Evolutionary conservation across 64 coral and sea anemone species (phyloP).

Genomic region (Anthopleura sola): DNA sequence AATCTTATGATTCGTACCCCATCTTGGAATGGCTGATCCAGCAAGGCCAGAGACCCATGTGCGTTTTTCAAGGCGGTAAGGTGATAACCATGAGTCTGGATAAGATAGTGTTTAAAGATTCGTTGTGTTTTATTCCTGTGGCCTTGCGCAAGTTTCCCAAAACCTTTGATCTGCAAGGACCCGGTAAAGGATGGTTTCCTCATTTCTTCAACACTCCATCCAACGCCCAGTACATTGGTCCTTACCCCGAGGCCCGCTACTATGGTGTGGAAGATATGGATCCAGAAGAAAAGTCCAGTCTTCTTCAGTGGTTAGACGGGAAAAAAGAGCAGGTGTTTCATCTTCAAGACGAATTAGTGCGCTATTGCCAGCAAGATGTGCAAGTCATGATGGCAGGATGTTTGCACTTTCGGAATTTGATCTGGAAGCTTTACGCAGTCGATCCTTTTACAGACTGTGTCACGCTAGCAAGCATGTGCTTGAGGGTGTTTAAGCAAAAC

Average conservation of each 20-base stretch:
- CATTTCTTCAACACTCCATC: conserved; percentile 41
- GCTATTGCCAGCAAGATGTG: neutral
- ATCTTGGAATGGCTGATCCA: neutral
- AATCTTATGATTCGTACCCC: too few relatives aligned
- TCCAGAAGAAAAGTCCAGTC: neutral
- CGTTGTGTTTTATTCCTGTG: conserved; percentile 13
- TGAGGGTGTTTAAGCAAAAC: neutral
- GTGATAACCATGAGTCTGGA: neutral
- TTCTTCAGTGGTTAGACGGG: neutral
- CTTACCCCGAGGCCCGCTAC: neutral
- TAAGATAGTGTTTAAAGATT: conserved; percentile 12
- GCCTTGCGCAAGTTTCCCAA: neutral
- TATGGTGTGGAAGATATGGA: conserved; percentile 24
- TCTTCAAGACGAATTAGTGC: neutral
- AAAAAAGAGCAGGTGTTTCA: neutral
- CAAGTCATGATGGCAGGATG: neutral
- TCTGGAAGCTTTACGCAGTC: neutral
- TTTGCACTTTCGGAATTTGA: neutral
- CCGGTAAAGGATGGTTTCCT: conserved; percentile 38
- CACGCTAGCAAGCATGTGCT: neutral
- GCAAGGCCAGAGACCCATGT: neutral
- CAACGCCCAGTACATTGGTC: conserved; percentile 11
- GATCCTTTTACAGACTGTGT: neutral
- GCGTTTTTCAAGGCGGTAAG: neutral
- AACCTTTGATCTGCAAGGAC: neutral